Percentiles rank a stretch among this genome's conserved stretches.
Conservation (phyloP, 1,140 invertebrate genomes). For the Halyomorpha halys region DNA sequence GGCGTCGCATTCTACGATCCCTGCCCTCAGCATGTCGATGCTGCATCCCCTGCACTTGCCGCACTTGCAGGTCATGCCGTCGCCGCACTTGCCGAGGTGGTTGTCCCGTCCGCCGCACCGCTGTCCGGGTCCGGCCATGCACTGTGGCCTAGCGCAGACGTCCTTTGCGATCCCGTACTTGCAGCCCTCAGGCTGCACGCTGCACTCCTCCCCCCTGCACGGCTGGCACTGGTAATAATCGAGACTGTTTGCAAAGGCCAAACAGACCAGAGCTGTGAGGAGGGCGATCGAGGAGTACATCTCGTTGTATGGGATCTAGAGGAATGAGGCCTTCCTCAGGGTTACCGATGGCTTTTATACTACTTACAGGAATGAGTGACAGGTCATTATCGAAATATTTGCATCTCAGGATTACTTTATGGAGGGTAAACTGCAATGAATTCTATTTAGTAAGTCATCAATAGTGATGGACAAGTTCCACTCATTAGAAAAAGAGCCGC, state of each 20-base stretch:
- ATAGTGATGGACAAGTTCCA: too few relatives aligned
- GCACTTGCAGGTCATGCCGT: conserved; percentile 33
- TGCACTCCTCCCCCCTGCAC: conserved; percentile 28
- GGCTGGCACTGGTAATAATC: conserved; percentile 15
- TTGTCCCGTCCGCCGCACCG: conserved; percentile 31
- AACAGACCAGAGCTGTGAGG: too few relatives aligned
- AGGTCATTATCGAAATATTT: too few relatives aligned
- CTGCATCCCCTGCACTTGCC: conserved; percentile 32
- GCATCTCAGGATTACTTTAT: too few relatives aligned
- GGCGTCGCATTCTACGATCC: conserved; percentile 6
- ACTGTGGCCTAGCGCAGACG: conserved; percentile 30
- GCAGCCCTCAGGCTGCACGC: conserved; percentile 27
- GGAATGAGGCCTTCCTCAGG: too few relatives aligned
- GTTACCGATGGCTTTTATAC: too few relatives aligned
- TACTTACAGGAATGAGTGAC: too few relatives aligned
- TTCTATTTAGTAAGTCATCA: too few relatives aligned
- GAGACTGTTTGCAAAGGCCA: not conserved
- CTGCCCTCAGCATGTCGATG: not conserved
- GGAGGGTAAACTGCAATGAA: too few relatives aligned
- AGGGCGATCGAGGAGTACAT: too few relatives aligned
- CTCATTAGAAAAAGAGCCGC: too few relatives aligned
- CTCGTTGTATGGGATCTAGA: too few relatives aligned
- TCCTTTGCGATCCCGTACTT: conserved; percentile 28
- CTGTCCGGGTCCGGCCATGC: conserved; percentile 31
- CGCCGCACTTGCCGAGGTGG: conserved; percentile 32